phyloP scores from a whole-genome alignment of 1,140 invertebrate genomes.

The Drosophila carrolli region DNA sequence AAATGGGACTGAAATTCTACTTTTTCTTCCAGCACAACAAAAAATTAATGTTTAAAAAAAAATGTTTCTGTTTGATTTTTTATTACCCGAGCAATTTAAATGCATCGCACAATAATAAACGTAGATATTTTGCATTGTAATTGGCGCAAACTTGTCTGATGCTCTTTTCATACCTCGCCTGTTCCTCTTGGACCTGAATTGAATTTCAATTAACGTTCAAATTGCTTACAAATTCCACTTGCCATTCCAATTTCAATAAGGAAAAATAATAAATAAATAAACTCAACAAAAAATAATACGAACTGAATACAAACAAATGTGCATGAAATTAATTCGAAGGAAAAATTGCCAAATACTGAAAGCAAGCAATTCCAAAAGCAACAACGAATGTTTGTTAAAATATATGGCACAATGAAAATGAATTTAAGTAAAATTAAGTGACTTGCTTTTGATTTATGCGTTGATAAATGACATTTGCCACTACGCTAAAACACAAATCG shows the following conservation, averaged over 20 bases:
- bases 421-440: constrained; percentile 35
- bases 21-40: no score
- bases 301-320: constrained; percentile 32
- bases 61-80: neutral
- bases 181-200: constrained; percentile 45
- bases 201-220: constrained; percentile 72
- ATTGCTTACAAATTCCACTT: constrained; percentile 63
- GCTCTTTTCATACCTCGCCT: constrained; percentile 1
- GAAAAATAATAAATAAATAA: constrained; percentile 43
- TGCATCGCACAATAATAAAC: constrained; percentile 33
- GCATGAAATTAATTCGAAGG: constrained; percentile 66
- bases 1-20: no score
- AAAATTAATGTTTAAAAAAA: no score
- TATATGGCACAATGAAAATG: constrained; percentile 3
- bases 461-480: constrained; percentile 22
- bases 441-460: constrained; percentile 11
- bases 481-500: constrained; percentile 34
- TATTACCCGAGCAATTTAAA: constrained; percentile 31
- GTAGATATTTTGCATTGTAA: constrained; percentile 46
- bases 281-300: constrained; percentile 28
- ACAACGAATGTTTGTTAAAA: constrained; percentile 1
- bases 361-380: constrained; percentile 11
- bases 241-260: constrained; percentile 68
- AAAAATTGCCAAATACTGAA: constrained; percentile 60
- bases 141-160: constrained; percentile 36